These are phyloP conservation scores for Brachionus asplanchnoidis DNA, from an alignment of 1,140 invertebrate species.

Conservation along the genomic window DNA sequence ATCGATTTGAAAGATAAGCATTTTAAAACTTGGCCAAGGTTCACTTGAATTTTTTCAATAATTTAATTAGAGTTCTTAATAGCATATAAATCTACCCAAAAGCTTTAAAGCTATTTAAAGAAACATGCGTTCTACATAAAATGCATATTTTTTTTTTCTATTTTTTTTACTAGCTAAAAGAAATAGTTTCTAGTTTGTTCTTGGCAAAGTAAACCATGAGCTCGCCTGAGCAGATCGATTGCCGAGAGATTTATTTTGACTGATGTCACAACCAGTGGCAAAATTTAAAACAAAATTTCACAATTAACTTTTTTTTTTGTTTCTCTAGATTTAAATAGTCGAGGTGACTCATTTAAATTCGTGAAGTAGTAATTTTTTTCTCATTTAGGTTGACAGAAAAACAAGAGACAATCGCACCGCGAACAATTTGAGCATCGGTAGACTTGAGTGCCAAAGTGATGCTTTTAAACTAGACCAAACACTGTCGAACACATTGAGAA, in stretches of 20 bases:
- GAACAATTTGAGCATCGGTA: neutral
- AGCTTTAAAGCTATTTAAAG: conserved; percentile 1
- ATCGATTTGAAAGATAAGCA: neutral
- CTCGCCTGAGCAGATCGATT: neutral
- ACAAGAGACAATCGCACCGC: neutral
- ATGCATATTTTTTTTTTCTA: neutral
- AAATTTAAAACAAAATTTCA: neutral
- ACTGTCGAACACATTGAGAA: neutral
- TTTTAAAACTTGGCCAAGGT: neutral
- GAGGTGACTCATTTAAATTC: neutral
- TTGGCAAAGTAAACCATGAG: neutral
- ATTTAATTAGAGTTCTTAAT: neutral
- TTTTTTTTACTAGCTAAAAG: neutral
- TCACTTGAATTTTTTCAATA: neutral
- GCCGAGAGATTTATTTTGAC: neutral
- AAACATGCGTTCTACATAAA: conserved; percentile 18
- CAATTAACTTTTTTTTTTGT: neutral
- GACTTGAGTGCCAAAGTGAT: neutral
- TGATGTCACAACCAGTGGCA: neutral
- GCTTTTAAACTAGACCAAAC: neutral
- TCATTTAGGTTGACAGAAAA: neutral
- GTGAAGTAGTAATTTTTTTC: neutral
- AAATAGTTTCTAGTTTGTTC: neutral
- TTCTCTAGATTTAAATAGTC: neutral
- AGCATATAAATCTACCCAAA: conserved; percentile 31